A percentile compares a stretch with the other conserved stretches of the same genome.
These are phyloP conservation scores for Calliopum simillimum DNA, from an alignment of 2,888 invertebrate genomes.

Conservation along the genomic window DNA sequence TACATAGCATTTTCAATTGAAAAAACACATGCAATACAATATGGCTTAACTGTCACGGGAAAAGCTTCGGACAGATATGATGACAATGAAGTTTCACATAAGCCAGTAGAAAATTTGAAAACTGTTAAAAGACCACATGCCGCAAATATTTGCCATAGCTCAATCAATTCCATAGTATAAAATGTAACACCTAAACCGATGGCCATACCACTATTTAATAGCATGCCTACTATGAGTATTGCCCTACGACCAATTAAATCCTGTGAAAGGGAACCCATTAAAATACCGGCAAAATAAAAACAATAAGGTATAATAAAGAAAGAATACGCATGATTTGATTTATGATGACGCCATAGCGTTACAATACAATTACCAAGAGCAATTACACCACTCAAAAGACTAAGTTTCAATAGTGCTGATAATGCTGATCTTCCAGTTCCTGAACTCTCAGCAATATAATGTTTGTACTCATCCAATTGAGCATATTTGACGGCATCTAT, in stretches of 20 bases:
- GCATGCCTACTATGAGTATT: slow-evolving; percentile 47
- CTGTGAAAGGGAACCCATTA: slow-evolving; percentile 40
- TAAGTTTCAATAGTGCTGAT: slow-evolving; percentile 50
- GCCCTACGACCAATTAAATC: slow-evolving; percentile 55
- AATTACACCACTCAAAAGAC: slow-evolving; percentile 50
- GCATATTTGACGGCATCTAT: slow-evolving; percentile 39
- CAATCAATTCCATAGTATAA: neutral
- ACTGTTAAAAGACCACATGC: slow-evolving; percentile 49
- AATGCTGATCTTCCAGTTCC: slow-evolving; percentile 49
- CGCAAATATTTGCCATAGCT: slow-evolving; percentile 40
- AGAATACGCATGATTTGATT: no score
- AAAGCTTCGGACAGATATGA: slow-evolving; percentile 61
- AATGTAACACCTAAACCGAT: slow-evolving; percentile 49
- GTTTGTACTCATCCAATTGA: slow-evolving; percentile 57
- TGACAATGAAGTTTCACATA: slow-evolving; percentile 55
- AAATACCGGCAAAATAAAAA: slow-evolving; percentile 47
- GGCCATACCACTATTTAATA: slow-evolving; percentile 46
- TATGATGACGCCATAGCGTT: no score
- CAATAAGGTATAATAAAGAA: slow-evolving; percentile 47
- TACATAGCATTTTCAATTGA: slow-evolving; percentile 45
- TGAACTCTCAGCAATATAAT: slow-evolving; percentile 54
- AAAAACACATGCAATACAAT: slow-evolving; percentile 52
- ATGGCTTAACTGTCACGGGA: slow-evolving; percentile 56
- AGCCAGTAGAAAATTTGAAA: slow-evolving; percentile 53
- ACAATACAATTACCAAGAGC: no score